These are phyloP conservation scores for Hyles euphorbiae DNA, from an alignment of 1,140 invertebrate species.

Conservation along the genomic window DNA sequence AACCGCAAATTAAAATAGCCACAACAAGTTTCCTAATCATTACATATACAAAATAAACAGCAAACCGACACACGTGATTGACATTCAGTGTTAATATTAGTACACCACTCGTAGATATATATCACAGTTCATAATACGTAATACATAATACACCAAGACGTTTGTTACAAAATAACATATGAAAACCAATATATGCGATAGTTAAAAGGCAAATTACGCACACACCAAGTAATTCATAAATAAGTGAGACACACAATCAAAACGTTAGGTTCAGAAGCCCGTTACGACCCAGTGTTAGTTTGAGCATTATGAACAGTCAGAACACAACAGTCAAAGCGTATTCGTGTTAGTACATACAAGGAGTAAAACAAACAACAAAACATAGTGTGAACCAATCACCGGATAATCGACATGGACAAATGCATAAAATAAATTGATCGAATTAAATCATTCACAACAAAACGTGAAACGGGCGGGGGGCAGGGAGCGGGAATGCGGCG, in stretches of 20 bases:
- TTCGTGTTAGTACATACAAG: constrained; percentile 44
- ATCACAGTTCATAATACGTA: constrained; percentile 13
- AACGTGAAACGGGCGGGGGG: constrained; percentile 25
- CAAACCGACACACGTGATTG: constrained; percentile 34
- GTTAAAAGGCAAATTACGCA: constrained; percentile 69
- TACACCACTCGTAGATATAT: neutral
- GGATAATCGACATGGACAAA: constrained; percentile 51
- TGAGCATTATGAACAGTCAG: constrained; percentile 35
- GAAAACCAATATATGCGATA: constrained; percentile 17
- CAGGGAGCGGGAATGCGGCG: constrained; percentile 8
- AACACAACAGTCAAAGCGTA: constrained; percentile 64
- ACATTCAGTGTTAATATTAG: constrained; percentile 8
- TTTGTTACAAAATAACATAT: constrained; percentile 32
- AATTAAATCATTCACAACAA: constrained; percentile 45
- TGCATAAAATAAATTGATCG: constrained; percentile 37
- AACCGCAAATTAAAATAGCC: constrained; percentile 15
- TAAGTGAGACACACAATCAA: constrained; percentile 49
- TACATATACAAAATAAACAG: constrained; percentile 19
- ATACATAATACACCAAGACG: constrained; percentile 14
- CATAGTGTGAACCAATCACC: constrained; percentile 71
- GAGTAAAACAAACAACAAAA: constrained; percentile 42
- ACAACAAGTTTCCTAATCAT: constrained; percentile 29
- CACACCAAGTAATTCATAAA: constrained; percentile 57
- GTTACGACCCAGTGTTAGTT: constrained; percentile 69
- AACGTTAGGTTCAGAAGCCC: constrained; percentile 55